phyloP scores from a whole-genome alignment of 2,797 vertebrate genomes.

The Micropoecilia bifurca region DNA sequence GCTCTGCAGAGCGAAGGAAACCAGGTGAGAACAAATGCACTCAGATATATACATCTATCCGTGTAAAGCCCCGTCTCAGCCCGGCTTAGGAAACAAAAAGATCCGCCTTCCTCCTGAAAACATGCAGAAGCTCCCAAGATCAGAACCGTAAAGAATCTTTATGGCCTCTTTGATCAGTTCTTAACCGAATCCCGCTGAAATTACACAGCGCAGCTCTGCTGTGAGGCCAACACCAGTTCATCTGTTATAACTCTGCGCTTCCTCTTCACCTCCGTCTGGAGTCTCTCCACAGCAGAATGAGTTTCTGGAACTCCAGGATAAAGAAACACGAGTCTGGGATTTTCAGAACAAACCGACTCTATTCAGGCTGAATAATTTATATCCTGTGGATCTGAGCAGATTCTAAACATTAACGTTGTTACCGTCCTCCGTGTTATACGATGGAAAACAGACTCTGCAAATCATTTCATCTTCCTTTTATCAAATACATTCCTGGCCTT shows the following conservation, averaged over 20 bases:
- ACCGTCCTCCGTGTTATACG: neutral
- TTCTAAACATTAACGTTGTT: neutral
- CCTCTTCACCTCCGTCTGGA: constrained; percentile 6
- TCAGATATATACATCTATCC: constrained; percentile 29
- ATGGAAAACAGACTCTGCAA: neutral
- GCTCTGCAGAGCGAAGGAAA: neutral
- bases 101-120: constrained; percentile 45
- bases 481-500: neutral
- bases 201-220: constrained; percentile 22
- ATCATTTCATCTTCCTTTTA: neutral
- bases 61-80: constrained; percentile 51
- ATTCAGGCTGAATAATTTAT: neutral
- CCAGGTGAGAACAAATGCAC: constrained; percentile 17
- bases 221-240: constrained; percentile 44
- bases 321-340: neutral
- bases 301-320: constrained; percentile 17
- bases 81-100: constrained; percentile 55
- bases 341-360: neutral
- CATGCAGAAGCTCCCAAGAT: constrained; percentile 42
- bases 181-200: constrained; percentile 50
- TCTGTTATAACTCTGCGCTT: constrained; percentile 34
- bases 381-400: neutral
- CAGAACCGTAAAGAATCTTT: constrained; percentile 55
- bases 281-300: constrained; percentile 25
- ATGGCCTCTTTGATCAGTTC: constrained; percentile 57